These are phyloP conservation scores for Apolygus lucorum DNA, from an alignment of 1,140 invertebrate genomes.

Conservation along the genomic window DNA sequence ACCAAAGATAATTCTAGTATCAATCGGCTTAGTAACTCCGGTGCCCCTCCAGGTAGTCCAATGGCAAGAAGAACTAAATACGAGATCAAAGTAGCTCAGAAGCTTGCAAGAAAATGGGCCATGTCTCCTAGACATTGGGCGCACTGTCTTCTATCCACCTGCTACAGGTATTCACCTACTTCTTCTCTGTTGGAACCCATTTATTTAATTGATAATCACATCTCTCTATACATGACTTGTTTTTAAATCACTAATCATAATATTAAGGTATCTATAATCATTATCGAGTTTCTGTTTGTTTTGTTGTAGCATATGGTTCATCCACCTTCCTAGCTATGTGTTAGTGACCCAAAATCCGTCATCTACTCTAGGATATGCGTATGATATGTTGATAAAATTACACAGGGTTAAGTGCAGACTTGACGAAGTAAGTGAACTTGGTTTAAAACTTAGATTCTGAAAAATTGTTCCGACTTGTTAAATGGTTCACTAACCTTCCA, in stretches of 20 bases:
- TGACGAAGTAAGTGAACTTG: conserved; percentile 67
- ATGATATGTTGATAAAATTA: conserved; percentile 76
- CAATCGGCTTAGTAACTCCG: conserved; percentile 33
- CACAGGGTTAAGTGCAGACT: conserved; percentile 68
- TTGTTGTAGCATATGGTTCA: conserved; percentile 85
- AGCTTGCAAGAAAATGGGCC: conserved; percentile 67
- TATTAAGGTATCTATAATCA: too few species aligned
- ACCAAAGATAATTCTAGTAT: conserved; percentile 25
- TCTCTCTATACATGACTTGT: too few species aligned
- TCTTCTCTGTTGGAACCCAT: neutral
- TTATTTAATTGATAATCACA: too few species aligned
- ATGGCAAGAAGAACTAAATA: conserved; percentile 89
- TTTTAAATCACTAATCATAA: too few species aligned
- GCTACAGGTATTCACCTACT: conserved; percentile 49
- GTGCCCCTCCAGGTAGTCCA: conserved; percentile 66
- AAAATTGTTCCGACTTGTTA: too few species aligned
- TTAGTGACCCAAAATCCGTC: conserved; percentile 53
- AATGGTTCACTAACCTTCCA: too few species aligned
- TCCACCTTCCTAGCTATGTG: conserved; percentile 78
- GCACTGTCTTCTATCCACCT: conserved; percentile 76
- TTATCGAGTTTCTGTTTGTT: too few species aligned
- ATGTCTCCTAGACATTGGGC: conserved; percentile 77
- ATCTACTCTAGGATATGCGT: conserved; percentile 71
- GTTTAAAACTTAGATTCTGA: neutral
- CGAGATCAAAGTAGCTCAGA: conserved; percentile 85